These are phyloP conservation scores for Panulirus ornatus DNA, from an alignment of 1,140 invertebrate genomes.

Conservation along the genomic window DNA sequence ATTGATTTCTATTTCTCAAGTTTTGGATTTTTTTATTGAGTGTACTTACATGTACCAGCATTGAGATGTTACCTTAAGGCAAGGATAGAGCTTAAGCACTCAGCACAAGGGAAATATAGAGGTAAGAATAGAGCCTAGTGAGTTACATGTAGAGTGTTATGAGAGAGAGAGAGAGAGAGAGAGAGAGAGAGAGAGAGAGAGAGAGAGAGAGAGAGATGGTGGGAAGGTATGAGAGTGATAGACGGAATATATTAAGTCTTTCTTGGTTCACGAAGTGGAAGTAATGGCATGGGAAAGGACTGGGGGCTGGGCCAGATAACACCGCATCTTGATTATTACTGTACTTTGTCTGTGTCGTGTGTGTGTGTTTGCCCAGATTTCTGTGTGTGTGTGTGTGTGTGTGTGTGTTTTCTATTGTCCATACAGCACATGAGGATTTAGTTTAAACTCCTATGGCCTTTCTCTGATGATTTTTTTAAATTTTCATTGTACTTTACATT, in stretches of 20 bases:
- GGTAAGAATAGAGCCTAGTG: too few species aligned
- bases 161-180: neutral
- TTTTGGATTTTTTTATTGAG: too few species aligned
- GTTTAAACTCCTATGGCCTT: too few species aligned
- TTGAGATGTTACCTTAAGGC: too few species aligned
- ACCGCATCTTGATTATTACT: too few species aligned
- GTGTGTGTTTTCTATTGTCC: neutral
- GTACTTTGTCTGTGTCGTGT: neutral
- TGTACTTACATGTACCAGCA: too few species aligned
- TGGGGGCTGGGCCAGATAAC: neutral
- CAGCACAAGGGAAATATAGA: too few species aligned
- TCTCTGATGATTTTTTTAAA: neutral
- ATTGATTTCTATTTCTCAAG: too few species aligned
- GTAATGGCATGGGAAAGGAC: conserved; percentile 44
- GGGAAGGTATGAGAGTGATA: neutral
- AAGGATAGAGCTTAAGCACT: too few species aligned
- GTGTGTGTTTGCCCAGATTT: neutral
- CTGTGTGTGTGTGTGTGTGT: conserved; percentile 10
- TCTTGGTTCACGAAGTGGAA: conserved; percentile 38
- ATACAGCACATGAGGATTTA: too few species aligned
- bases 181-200: neutral
- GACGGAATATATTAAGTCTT: conserved; percentile 62
- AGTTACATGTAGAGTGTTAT: neutral
- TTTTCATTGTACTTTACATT: neutral
- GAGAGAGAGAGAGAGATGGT: neutral